Evolutionary conservation across 2,113 vertebrate species (phyloP).

Genomic region (Entomyzon cyanotis): DNA sequence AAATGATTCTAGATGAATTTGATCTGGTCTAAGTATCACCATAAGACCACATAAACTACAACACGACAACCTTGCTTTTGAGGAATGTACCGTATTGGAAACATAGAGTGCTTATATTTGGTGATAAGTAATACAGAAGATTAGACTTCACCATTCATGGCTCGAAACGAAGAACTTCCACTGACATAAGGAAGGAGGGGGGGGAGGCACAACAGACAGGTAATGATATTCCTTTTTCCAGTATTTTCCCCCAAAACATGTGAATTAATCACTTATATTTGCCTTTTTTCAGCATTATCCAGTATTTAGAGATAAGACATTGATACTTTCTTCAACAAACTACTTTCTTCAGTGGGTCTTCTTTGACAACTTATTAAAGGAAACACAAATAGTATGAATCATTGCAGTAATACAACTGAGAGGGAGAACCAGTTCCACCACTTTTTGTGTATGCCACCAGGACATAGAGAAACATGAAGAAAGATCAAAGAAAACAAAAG

Average conservation of each 20-base stretch:
- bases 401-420: neutral
- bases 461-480: neutral
- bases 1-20: neutral
- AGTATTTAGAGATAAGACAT: neutral
- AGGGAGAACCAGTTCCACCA: neutral
- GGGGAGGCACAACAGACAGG: rapidly evolving
- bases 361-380: neutral
- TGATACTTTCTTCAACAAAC: neutral
- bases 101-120: neutral
- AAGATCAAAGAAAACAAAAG: neutral
- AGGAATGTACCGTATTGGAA: neutral
- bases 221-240: neutral
- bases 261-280: neutral
- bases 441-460: neutral
- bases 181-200: neutral
- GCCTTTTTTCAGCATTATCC: neutral
- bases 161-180: neutral
- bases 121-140: neutral
- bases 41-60: neutral
- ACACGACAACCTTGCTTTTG: neutral
- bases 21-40: neutral
- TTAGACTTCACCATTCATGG: neutral
- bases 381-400: neutral
- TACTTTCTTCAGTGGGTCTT: neutral
- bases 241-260: neutral